phyloP scores from a whole-genome alignment of 1,140 invertebrate species.

The Heliconius himera region DNA sequence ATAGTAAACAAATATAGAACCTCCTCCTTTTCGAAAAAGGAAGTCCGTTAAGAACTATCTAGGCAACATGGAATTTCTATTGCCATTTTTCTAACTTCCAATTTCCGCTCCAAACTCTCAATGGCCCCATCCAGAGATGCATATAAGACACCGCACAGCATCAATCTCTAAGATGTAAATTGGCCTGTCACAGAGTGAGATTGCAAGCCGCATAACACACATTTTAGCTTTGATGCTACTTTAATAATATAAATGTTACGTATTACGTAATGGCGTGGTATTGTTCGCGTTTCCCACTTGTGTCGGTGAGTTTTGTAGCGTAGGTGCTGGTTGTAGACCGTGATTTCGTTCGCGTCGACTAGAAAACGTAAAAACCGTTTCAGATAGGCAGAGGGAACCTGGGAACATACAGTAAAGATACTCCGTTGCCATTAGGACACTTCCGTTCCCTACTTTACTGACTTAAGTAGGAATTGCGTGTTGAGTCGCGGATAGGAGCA shows the following conservation, averaged over 20 bases:
- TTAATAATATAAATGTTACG: conserved; percentile 12
- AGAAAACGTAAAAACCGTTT: too few species aligned
- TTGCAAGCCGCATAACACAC: conserved; percentile 11
- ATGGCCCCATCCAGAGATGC: not conserved
- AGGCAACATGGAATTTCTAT: not conserved
- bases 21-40: too few species aligned
- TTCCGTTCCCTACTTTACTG: too few species aligned
- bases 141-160: not conserved
- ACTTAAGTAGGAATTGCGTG: too few species aligned
- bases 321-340: too few species aligned
- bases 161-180: conserved; percentile 32
- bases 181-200: conserved; percentile 24
- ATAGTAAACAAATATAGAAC: too few species aligned
- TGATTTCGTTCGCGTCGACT: too few species aligned
- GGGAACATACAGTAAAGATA: too few species aligned
- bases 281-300: conserved; percentile 4
- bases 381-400: too few species aligned
- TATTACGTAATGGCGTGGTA: not conserved
- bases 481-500: too few species aligned
- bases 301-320: not conserved
- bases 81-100: not conserved
- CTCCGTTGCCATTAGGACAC: too few species aligned
- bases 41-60: too few species aligned
- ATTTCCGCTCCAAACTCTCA: not conserved
- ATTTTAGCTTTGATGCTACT: conserved; percentile 6